Base-by-base conservation (phyloP, 2,113 vertebrate genomes). In the Brienomyrus brachyistius region DNA sequence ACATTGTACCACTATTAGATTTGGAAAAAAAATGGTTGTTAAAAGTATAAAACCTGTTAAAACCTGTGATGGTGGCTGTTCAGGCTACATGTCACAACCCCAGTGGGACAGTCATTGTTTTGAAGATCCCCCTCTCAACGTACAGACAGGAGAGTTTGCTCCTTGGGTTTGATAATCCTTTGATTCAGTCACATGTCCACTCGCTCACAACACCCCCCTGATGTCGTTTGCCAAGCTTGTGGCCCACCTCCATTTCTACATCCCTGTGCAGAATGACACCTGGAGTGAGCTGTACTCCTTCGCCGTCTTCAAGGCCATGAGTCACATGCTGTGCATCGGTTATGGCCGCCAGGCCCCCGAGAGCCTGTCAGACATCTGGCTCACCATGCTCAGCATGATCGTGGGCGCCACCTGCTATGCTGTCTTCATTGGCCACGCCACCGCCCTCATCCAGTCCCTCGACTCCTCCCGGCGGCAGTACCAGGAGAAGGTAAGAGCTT, bases 351-450 rank as follows among this genome's bases (percentile, higher is more conserved):
- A 99, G 94, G 98, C 98, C 0, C 98, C 98, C 0, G 98, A 99
- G 93, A 98, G 98, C 95, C 97, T 99, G 93, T 98, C 98, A 0
- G 98, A 99, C 92, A 97, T 99, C 95, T 99, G 98, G 98, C 96
- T 99, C 43, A 99, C 98, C 0, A 99, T 99, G 98, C 95, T 99
- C 43, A 99, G 98, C 93, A 99, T 99, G 98, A 99, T 99, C 0
- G 98, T 99, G 86, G 98, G 98, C 1, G 98, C 98, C 91, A 99
- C 97, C 35, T 98, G 97, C 95, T 98, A 98, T 2, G 97, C 97
- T 90, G 97, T 98, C 93, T 98, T 98, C 92, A 98, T 98, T 7
- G 97, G 97, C 89, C 97, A 98, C 0, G 97, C 97, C 86, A 98
- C 97, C 0, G 97, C 97, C 52, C 97, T 98, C 43, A 98, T 98